Evolutionary conservation across 2,888 invertebrate species (phyloP), one percentile per base, ranked within the genome.

Genomic region (Euproctis similis): DNA sequence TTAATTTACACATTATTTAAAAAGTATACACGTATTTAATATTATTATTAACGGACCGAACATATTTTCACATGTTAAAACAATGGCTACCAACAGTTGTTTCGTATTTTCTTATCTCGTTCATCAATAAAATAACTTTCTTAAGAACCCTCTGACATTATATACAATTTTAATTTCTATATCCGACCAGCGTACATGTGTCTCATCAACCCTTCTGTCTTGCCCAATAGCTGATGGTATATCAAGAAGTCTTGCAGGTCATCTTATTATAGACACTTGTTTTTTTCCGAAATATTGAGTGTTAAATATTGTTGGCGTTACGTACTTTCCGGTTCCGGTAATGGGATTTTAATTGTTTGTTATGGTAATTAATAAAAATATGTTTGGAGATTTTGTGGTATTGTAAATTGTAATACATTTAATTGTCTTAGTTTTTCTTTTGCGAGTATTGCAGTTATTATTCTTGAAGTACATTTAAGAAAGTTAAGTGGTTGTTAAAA

Each of bases 11-110:
- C 67, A 52, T 59, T 59, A 72, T 74, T 74, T 71, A 68, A 47
- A 57, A 44, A 63, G 61, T 59, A 70, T 62, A 61, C 67, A 61
- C 64, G 58, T 59, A 64, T 71, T 64, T 69, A 73, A 68, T 69
- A 66, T 53, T 51, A n/a, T n/a, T n/a, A 55, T 53, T 43, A 58
- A 57, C 54, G 59, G 60, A 67, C 71, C 52, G 58, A 52, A 59
- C 57, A 50, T 64, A 69, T 75, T 73, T 71, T 77, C 78, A 69
- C 78, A 78, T 73, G 62, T 64, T 70, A 69, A 76, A 74, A 82
- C 81, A 82, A 81, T 82, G 68, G 81, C 73, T 69, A 72, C 70
- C 66, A 65, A 62, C 76, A 65, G 76, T 77, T 74, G 71, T 60
- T 39, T 59, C 62, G 61, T 58, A 61, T 55, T 49, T 46, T 52